Conservation (phyloP, 2,797 vertebrate genomes). For the Xyrichtys novacula region DNA sequence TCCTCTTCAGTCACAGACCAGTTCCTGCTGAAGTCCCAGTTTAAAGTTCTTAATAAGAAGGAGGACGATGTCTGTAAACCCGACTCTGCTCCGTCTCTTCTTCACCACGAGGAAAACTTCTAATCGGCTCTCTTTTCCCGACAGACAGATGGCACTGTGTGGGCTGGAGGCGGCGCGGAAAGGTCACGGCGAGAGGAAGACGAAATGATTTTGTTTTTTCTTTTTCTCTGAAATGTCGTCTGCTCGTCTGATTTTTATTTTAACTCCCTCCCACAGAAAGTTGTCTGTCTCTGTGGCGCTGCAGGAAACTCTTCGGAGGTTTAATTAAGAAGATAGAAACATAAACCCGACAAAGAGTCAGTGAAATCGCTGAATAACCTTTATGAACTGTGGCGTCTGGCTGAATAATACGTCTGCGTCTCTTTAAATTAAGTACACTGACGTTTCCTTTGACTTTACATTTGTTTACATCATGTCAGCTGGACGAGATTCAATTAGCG, state of each 20-base stretch:
- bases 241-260: slow-evolving; percentile 22
- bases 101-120: slow-evolving; percentile 1
- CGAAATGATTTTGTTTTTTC: slow-evolving; percentile 37
- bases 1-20: too few species aligned
- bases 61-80: not conserved
- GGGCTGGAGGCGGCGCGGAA: slow-evolving; percentile 19
- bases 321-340: slow-evolving; percentile 32
- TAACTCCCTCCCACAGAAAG: slow-evolving; percentile 25
- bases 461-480: not conserved
- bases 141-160: slow-evolving; percentile 7
- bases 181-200: slow-evolving; percentile 46
- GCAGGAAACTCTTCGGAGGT: slow-evolving; percentile 23
- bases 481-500: not conserved
- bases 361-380: slow-evolving; percentile 2
- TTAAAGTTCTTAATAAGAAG: too few species aligned
- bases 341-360: slow-evolving; percentile 12
- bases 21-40: too few species aligned
- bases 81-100: slow-evolving; percentile 24
- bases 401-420: slow-evolving; percentile 10
- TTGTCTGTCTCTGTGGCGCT: slow-evolving; percentile 8
- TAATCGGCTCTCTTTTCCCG: slow-evolving; percentile 18
- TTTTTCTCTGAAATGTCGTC: slow-evolving; percentile 25
- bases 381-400: not conserved
- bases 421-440: not conserved
- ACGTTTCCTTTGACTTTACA: not conserved